Evolutionary conservation across 2,888 invertebrate species (phyloP), one percentile per base, ranked within the genome.

Genomic region (Thereva unica): DNA sequence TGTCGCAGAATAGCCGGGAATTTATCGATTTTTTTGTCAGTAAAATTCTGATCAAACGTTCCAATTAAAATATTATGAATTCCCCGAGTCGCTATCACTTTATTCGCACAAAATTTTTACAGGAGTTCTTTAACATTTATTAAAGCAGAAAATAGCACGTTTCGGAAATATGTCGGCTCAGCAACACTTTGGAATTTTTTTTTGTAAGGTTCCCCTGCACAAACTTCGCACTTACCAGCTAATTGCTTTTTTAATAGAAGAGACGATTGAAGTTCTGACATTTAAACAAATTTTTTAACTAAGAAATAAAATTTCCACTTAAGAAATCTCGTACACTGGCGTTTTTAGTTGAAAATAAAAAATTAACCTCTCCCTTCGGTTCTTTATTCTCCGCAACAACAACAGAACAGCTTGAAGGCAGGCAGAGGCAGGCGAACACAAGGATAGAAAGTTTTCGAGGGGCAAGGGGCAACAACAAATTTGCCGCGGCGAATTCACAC

Each of bases 201-300:
- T 55, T 53, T 49, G 41, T 12, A 56, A 45, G 55, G 49, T 57
- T 12, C 40, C 34, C 54, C 10, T 56, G 10, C 23, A 37, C 34
- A 37, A 23, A 35, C 42, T 42, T 71, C 45, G 54, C 70, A 84
- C 86, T 85, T 87, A 94, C 95, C 95, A 89, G 94, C 93, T 86
- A 95, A 87, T 86, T 95, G 95, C 89, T 95, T 95, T 85, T 92
- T 90, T 85, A 95, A 87, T 86, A 95, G 86, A 85, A 95, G 89
- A 83, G 94, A 91, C 84, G 94, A 94, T 90, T 94, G 94, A 88
- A 89, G 89, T 87, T 93, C 93, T 88, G 93, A 92, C 93, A 93
- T 93, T 74, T 89, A 89, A 90, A 50, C 35, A 40, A 61, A 61
- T 49, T 61, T 61, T 50, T 61, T 50, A 41, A 41, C 41, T 61